phyloP scores from a whole-genome alignment of 2,888 invertebrate genomes.

The Caenorhabditis afra region DNA sequence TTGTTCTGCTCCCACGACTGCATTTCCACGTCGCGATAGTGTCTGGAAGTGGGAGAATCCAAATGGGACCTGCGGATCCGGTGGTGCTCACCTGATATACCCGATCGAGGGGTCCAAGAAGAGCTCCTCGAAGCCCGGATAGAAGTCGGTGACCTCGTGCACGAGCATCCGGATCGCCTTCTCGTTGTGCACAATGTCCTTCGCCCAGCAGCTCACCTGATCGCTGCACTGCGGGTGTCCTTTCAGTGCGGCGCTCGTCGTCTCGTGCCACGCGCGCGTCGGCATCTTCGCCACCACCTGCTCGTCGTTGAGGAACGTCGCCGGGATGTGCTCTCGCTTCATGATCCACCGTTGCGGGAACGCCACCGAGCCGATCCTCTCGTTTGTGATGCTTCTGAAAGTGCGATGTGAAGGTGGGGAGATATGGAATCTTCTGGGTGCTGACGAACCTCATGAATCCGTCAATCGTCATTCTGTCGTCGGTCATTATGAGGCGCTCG shows the following conservation, averaged over 20 bases:
- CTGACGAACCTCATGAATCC: constrained; percentile 30
- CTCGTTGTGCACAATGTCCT: constrained; percentile 55
- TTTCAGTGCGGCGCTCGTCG: constrained; percentile 50
- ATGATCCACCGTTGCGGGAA: constrained; percentile 62
- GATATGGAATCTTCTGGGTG: too few species aligned
- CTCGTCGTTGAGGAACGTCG: constrained; percentile 41
- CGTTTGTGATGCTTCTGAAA: constrained; percentile 42
- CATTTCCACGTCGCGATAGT: constrained; percentile 59
- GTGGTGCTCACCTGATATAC: constrained; percentile 32
- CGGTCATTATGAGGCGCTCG: constrained; percentile 56
- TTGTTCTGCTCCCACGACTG: constrained; percentile 56
- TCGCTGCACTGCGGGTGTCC: constrained; percentile 41
- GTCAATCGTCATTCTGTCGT: constrained; percentile 45
- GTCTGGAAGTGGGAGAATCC: constrained; percentile 21
- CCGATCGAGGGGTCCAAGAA: constrained; percentile 49
- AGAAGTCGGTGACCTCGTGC: constrained; percentile 53
- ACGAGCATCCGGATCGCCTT: constrained; percentile 53
- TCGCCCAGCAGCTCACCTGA: constrained; percentile 57
- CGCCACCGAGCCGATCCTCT: constrained; percentile 43
- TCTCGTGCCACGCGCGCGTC: constrained; percentile 56
- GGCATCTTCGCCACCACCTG: constrained; percentile 50
- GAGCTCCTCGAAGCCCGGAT: constrained; percentile 48
- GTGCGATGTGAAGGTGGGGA: background rate
- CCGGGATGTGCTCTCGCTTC: constrained; percentile 52
- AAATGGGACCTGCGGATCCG: too few species aligned